phyloP scores from a whole-genome alignment of 2,888 invertebrate species.

The Drosophila paranaensis region DNA sequence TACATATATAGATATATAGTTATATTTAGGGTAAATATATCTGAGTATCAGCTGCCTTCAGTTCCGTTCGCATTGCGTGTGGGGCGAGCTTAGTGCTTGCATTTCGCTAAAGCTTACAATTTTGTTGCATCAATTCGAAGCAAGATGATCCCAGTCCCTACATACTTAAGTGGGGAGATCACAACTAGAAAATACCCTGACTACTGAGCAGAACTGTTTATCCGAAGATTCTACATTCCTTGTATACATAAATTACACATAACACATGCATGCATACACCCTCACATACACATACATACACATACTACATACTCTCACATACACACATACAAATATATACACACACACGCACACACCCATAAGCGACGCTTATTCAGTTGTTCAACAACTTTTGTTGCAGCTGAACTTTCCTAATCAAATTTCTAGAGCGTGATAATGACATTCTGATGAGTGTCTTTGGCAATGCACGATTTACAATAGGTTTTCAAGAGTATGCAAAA shows the following conservation, averaged over 20 bases:
- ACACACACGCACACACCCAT: background rate
- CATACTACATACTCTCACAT: too few species aligned
- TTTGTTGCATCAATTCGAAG: background rate
- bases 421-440: background rate
- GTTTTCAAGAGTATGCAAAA: background rate
- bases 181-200: background rate
- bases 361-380: too few species aligned
- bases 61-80: slow-evolving; percentile 7
- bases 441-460: background rate
- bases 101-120: background rate
- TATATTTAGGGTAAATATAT: background rate
- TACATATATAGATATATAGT: background rate
- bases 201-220: background rate
- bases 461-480: background rate
- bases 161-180: too few species aligned
- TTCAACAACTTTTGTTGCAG: background rate
- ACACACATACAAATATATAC: background rate
- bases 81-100: background rate
- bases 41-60: background rate
- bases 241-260: background rate
- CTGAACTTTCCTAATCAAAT: background rate
- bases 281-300: too few species aligned
- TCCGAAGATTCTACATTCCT: background rate
- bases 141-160: background rate
- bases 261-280: background rate